Evolutionary conservation across 2,888 invertebrate genomes (phyloP), one percentile per base, ranked within the genome.

Genomic region (Cynaeus angustus): DNA sequence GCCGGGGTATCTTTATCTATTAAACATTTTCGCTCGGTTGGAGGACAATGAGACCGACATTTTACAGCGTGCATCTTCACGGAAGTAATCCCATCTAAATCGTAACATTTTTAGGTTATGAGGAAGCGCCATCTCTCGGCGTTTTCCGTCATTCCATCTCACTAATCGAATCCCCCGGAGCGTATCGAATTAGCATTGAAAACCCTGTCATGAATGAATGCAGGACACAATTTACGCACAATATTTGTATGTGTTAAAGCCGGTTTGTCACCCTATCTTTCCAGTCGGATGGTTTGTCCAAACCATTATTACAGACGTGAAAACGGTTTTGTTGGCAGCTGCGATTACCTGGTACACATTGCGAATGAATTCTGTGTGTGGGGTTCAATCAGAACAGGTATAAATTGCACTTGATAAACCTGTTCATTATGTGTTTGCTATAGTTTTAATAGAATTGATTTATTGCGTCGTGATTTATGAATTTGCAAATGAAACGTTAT

Each of bases 1-100:
- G 38, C 66, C 43, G 45, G 70, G 55, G 65, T 67, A 68, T 70
- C 74, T 74, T 74, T 74, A 74, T 74, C 74, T 74, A 72, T 74
- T 74, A 73, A 73, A 74, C 72, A 71, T 72, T 74, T 71, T 70
- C 73, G 58, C 41, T 71, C 66, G 68, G 70, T 67, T 70, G 53
- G 70, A 74, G 73, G 72, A 72, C 72, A 74, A 73, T 72, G 73
- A 70, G 58, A 68, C 59, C 59, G 61, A 45, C 70, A 62, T 68
- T 74, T 73, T 73, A 73, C 68, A 46, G 68, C 68, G 26, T 45
- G 70, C 61, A 33, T 66, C 61, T 66, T 70, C 72, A 65, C 68
- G 68, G 48, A 65, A 66, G 58, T 53, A 53, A 43, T 46, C 56
- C 66, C 30, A 46, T 66, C 53, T 21, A 21, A 21, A 21, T 21